Evolutionary conservation across 1,140 invertebrate genomes (phyloP).

Genomic region (Eupristina koningsbergeri): DNA sequence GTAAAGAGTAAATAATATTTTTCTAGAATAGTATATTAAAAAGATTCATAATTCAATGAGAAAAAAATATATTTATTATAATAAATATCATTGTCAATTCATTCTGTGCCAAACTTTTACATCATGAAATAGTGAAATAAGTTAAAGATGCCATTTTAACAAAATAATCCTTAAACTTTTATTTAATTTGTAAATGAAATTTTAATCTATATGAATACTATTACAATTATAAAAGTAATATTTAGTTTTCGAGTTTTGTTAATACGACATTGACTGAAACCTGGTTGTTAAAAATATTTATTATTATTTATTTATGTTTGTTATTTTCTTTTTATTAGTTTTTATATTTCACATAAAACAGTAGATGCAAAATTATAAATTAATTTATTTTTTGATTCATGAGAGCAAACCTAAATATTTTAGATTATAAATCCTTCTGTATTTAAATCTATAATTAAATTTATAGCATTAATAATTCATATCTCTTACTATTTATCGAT

Average conservation of each 20-base stretch:
- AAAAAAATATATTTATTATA: neutral
- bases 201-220: constrained; percentile 2
- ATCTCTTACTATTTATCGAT: neutral
- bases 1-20: no score
- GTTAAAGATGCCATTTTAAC: constrained; percentile 57
- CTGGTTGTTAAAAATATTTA: constrained; percentile 39
- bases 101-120: constrained; percentile 59
- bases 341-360: constrained; percentile 11
- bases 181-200: neutral
- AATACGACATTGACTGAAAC: constrained; percentile 29
- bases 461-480: constrained; percentile 10
- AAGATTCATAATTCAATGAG: neutral
- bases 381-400: constrained; percentile 4
- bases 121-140: constrained; percentile 37
- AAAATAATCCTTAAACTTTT: neutral
- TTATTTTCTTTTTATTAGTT: constrained; percentile 26
- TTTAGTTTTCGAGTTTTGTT: constrained; percentile 27
- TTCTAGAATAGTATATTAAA: neutral
- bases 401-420: neutral
- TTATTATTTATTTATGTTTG: constrained; percentile 12
- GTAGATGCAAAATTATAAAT: constrained; percentile 6
- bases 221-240: neutral
- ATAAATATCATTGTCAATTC: constrained; percentile 16
- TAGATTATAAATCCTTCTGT: neutral
- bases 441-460: neutral